Conservation (phyloP, 2,888 invertebrate genomes). For the Spisula subtruncata region DNA sequence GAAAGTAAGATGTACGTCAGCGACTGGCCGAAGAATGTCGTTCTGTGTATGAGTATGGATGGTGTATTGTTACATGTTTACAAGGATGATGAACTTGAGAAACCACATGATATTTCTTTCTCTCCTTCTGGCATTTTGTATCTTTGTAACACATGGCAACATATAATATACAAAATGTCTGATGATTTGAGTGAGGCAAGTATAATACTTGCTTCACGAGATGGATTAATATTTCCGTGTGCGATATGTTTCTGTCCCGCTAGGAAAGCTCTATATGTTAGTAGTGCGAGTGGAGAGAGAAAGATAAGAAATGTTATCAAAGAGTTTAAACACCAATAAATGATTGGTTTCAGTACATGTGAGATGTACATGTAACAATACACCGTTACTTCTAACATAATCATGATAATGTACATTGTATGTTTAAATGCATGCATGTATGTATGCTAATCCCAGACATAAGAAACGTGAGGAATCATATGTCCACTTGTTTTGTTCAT, state of each 20-base stretch:
- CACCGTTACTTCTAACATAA: too few relatives aligned
- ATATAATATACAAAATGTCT: conserved; percentile 7
- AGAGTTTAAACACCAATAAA: neutral
- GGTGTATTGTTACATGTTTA: neutral
- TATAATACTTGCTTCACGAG: conserved; percentile 22
- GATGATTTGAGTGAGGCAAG: conserved; percentile 11
- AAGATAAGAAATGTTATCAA: neutral
- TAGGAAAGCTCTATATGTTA: neutral
- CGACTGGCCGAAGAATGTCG: conserved; percentile 5
- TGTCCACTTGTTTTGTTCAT: too few relatives aligned
- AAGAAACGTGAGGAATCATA: too few relatives aligned
- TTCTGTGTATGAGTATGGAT: conserved; percentile 15
- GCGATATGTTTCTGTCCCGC: conserved; percentile 4
- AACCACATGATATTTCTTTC: neutral
- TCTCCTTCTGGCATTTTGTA: neutral
- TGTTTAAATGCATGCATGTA: too few relatives aligned
- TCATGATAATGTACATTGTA: too few relatives aligned
- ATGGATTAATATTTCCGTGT: neutral
- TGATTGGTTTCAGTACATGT: neutral
- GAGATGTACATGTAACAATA: too few relatives aligned
- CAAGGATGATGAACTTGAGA: neutral
- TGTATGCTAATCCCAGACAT: too few relatives aligned
- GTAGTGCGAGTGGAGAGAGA: neutral
- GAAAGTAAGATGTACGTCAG: conserved; percentile 10
- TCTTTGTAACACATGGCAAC: neutral